These are phyloP conservation scores for Thaumetopoea pityocampa DNA, from an alignment of 1,140 invertebrate species.

Conservation along the genomic window DNA sequence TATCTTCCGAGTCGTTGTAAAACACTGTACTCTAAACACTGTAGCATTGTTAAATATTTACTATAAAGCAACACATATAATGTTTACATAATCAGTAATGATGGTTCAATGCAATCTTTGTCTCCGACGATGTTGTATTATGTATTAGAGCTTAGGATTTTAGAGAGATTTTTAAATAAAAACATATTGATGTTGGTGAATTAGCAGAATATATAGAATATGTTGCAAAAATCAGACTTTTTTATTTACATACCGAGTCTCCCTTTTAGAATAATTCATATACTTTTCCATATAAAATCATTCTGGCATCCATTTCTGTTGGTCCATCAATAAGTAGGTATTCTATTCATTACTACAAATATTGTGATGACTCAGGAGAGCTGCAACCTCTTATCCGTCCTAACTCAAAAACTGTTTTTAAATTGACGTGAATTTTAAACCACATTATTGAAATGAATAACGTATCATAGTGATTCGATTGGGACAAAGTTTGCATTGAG, in stretches of 20 bases:
- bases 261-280: conserved; percentile 40
- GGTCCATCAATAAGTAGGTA: conserved; percentile 40
- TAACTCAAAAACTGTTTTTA: conserved; percentile 26
- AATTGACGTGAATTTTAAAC: conserved; percentile 6
- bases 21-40: conserved; percentile 58
- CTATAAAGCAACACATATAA: conserved; percentile 57
- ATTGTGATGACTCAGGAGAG: conserved; percentile 73
- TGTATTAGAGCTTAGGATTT: conserved; percentile 45
- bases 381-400: conserved; percentile 25
- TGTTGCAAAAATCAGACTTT: conserved; percentile 64
- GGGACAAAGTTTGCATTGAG: conserved; percentile 74
- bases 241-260: conserved; percentile 56
- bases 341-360: conserved; percentile 48
- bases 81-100: conserved; percentile 62
- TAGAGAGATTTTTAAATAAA: conserved; percentile 37
- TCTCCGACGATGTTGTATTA: conserved; percentile 52
- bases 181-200: conserved; percentile 54
- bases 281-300: conserved; percentile 44
- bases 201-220: conserved; percentile 70
- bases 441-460: conserved; percentile 17
- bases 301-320: conserved; percentile 45
- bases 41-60: conserved; percentile 62
- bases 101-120: conserved; percentile 74
- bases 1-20: conserved; percentile 54
- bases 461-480: conserved; percentile 31